Base-by-base conservation (phyloP, 1,140 invertebrate species). In the Callitettix versicolor region DNA sequence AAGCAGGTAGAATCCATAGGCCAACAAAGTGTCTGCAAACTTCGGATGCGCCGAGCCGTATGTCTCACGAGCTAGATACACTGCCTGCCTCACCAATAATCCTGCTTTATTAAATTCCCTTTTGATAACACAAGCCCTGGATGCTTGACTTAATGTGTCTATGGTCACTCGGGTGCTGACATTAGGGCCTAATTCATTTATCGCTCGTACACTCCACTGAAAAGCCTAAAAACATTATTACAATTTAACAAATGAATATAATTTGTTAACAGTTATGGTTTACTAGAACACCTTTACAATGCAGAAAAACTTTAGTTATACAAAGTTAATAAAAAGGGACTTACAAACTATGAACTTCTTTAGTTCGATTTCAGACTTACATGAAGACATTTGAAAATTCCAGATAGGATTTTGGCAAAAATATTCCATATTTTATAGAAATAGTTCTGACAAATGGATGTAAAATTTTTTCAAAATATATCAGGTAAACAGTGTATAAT, bases 1-100 rank as follows among this genome's bases (percentile, higher is more conserved):
- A 34, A 93, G 76, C 61, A 94, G 73, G 67, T 88, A 94, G 74
- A 89, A 94, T 47, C 87, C 91, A 68, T 89, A 92, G 72, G 93
- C 89, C 51, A 88, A 75, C 33, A 95, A 71, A 22, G 85, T 79
- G 67, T 91, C 86, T 26, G 89, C 84, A 66, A 87, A 86, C 60
- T 84, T 84, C 22, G 85, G 87, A 74, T 92, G 86, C 2, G 77
- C 66, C 1, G 70, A 65, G 3, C 82, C 84, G 72, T 85, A 88
- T 33, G 77, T 65, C 70, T 82, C 79, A 55, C 79, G 78, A 1
- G 88, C 83, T 55, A 84, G 73, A 56, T 78, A 76, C 18, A 91
- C 79, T 9, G 88, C 90, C 73, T 91, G 84, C 60, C 80, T 80
- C 58, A 92, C 88, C 17, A 93, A 71, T 26, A 88, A 67, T 62